Conservation (phyloP, 2,113 vertebrate species). For the Felis chaus region DNA sequence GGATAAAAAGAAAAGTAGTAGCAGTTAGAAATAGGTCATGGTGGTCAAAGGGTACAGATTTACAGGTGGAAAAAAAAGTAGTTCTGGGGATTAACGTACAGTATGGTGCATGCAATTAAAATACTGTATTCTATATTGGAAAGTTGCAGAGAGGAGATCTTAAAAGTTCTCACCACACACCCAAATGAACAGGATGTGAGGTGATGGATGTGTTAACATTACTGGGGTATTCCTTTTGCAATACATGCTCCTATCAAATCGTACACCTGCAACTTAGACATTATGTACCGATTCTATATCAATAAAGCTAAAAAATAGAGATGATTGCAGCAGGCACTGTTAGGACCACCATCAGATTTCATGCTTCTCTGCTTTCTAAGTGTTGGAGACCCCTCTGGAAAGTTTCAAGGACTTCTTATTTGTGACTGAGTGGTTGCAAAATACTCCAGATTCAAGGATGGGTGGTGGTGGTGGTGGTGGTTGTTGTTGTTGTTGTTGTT, state of each 20-base stretch:
- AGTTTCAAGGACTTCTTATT: not conserved
- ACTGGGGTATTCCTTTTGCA: too few species aligned
- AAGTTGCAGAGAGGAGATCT: too few species aligned
- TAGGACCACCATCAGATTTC: rapidly evolving
- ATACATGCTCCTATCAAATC: rapidly evolving
- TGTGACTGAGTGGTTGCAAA: not conserved
- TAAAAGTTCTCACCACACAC: not conserved
- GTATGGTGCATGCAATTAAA: not conserved
- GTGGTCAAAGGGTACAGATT: not conserved
- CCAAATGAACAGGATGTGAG: rapidly evolving
- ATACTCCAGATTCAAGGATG: not conserved
- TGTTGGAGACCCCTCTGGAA: not conserved
- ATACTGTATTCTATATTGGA: too few species aligned
- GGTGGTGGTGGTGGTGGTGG: too few species aligned
- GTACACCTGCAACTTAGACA: not conserved
- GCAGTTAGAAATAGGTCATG: not conserved
- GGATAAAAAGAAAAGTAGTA: not conserved
- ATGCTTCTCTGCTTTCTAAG: rapidly evolving
- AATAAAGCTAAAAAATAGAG: too few species aligned
- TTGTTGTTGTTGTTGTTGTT: not conserved
- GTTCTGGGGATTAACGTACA: not conserved
- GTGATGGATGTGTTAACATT: too few species aligned
- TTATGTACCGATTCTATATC: too few species aligned
- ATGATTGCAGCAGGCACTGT: too few species aligned
- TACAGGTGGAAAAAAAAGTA: not conserved